Evolutionary conservation across 2,113 vertebrate species (phyloP), one percentile per base, ranked within the genome.

Genomic region (Malurus cyaneus): DNA sequence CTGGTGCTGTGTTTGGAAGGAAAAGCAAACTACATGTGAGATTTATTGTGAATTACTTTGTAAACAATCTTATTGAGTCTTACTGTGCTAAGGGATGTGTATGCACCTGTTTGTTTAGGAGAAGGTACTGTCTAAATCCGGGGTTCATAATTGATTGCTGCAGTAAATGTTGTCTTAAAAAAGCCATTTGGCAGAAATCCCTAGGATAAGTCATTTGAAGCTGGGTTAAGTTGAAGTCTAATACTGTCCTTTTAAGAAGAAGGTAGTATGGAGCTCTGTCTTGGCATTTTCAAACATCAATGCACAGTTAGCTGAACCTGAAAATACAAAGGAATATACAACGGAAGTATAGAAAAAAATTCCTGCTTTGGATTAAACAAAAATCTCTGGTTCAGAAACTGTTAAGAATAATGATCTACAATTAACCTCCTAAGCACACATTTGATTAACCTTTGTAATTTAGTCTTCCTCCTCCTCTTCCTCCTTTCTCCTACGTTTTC

Each of bases 41-140:
- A 91, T 94, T 94, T 92, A 93, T 74, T 81, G 74, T 67, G 66
- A 82, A 88, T 64, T 91, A 82, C 49, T 91, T 87, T 56, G 87
- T 86, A 93, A 96, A 87, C 67, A 80, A 77, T 80, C 53, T 94
- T 92, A 77, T 6, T 57, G 80, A 86, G 70, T 81, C 86, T 84
- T 91, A 47, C 84, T 88, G 62, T 92, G 80, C 86, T 94, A 62
- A 74, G 42, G 76, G 56, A 71, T 92, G 29, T 61, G 34, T 44
- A 31, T 85, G 44, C 29, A 83, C 69, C 67, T 74, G 44, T 77
- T 94, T 90, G 73, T 74, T 89, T 84, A 86, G 17, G 20, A 66
- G 74, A 88, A 86, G 15, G 18, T 57, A 56, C 54, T 49, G 15
- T 77, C 56, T 88, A 89, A 72, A 88, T 94, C 76, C 16, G 24